These are phyloP conservation scores for Papilio xuthus DNA, from an alignment of 1,140 invertebrate genomes.

Conservation along the genomic window DNA sequence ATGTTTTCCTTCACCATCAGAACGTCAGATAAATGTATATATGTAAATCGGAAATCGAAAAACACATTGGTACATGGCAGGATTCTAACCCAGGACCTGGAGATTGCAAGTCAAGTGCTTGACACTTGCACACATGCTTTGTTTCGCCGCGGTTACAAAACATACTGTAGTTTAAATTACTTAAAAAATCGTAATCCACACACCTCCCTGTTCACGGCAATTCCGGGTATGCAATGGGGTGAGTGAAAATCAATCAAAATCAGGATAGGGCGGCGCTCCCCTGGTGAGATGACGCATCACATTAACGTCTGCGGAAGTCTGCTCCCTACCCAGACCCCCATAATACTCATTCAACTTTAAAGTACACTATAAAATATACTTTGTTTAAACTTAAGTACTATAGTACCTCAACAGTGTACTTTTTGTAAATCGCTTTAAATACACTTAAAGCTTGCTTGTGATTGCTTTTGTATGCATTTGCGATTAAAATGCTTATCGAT, in stretches of 20 bases:
- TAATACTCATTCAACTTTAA: constrained; percentile 24
- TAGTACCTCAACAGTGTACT: not conserved
- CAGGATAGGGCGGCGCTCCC: constrained; percentile 13
- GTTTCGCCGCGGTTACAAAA: not conserved
- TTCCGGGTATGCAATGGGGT: constrained; percentile 11
- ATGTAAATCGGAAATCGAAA: too few relatives aligned
- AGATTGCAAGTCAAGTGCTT: too few relatives aligned
- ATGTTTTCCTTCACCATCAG: too few relatives aligned
- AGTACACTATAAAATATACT: not conserved
- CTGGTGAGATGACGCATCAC: constrained; percentile 23
- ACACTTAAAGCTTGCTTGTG: too few relatives aligned
- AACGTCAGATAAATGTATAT: too few relatives aligned
- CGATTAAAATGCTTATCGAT: not conserved
- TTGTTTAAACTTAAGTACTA: not conserved
- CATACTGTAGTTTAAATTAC: not conserved
- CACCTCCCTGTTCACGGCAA: not conserved
- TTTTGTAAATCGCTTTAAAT: not conserved
- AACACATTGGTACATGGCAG: too few relatives aligned
- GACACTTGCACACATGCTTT: too few relatives aligned
- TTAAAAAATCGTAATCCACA: not conserved
- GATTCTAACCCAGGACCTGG: too few relatives aligned
- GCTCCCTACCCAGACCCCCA: constrained; percentile 4
- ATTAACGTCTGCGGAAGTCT: constrained; percentile 19
- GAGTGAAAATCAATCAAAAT: constrained; percentile 26
- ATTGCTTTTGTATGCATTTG: not conserved